Conservation (phyloP, 2,797 vertebrate species). For the Zonotrichia albicollis region DNA sequence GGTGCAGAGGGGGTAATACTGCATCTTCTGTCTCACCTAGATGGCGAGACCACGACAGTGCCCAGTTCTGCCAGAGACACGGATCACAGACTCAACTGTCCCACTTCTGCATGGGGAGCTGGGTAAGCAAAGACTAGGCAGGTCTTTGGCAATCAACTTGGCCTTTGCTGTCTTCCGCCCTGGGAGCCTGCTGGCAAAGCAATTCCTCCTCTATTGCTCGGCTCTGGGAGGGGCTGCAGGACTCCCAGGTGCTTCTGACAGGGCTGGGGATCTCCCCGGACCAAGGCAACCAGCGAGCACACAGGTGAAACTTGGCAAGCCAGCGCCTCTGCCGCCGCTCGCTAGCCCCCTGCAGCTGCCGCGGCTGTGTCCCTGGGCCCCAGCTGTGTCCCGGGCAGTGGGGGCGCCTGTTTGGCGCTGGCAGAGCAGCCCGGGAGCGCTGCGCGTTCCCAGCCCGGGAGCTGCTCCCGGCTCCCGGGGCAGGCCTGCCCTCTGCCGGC, state of each 20-base stretch:
- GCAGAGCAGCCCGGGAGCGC: not conserved
- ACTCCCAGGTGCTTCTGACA: rapidly evolving
- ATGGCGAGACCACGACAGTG: rapidly evolving
- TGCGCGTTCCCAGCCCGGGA: rapidly evolving
- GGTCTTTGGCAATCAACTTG: not conserved
- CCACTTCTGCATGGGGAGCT: rapidly evolving
- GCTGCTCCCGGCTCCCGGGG: not conserved
- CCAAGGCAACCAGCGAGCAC: rapidly evolving
- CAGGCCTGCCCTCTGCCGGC: not conserved
- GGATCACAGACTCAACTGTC: not conserved
- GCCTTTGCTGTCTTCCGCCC: not conserved
- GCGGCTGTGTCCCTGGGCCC: not conserved
- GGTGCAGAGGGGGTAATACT: not conserved
- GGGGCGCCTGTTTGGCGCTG: rapidly evolving
- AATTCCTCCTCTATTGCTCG: not conserved
- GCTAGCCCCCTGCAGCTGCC: not conserved
- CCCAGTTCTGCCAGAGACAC: no score
- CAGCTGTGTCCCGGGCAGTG: no score
- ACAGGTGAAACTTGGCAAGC: no score
- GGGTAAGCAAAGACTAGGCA: rapidly evolving
- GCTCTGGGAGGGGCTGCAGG: not conserved
- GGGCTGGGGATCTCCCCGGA: no score
- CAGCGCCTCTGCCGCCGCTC: rapidly evolving
- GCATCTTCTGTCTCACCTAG: not conserved
- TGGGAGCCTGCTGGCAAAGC: not conserved